Percentiles rank a stretch among this genome's conserved stretches.
phyloP scores from a whole-genome alignment of 2,888 invertebrate genomes.

The Strigamia transsilvanica region DNA sequence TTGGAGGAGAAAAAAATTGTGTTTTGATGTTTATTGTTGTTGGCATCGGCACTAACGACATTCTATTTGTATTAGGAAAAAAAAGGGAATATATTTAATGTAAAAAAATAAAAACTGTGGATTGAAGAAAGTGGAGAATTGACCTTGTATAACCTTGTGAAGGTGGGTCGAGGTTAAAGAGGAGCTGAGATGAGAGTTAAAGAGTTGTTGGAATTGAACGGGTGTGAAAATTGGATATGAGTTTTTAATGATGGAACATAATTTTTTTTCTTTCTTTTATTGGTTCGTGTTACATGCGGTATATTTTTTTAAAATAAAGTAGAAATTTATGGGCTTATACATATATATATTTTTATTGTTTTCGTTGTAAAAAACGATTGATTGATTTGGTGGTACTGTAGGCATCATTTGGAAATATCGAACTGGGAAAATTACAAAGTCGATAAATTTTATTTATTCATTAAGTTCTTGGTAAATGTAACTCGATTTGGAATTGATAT shows the following conservation, averaged over 20 bases:
- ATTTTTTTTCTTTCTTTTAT: not conserved
- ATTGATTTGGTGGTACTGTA: not conserved
- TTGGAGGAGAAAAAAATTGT: not conserved
- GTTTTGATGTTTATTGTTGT: not conserved
- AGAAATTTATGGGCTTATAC: not conserved
- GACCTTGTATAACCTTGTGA: constrained; percentile 12
- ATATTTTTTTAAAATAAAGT: not conserved
- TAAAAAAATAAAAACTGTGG: not conserved
- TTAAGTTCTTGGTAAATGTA: not conserved
- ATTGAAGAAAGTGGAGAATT: constrained; percentile 9
- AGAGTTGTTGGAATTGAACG: not conserved
- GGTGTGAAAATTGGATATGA: not conserved
- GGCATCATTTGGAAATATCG: constrained; percentile 1
- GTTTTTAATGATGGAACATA: not conserved
- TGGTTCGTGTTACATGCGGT: not conserved
- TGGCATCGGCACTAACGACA: not conserved
- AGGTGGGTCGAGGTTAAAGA: constrained; percentile 1
- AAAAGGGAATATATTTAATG: not conserved
- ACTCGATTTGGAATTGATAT: not conserved
- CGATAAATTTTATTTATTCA: constrained; percentile 42
- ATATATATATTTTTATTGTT: not conserved
- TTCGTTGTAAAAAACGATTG: not conserved
- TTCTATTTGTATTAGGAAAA: not conserved
- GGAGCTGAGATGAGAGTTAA: constrained; percentile 18
- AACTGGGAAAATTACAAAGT: constrained; percentile 41